Base-by-base conservation (phyloP, 92 coral and sea anemone genomes). In the Epizoanthus scotinus region DNA sequence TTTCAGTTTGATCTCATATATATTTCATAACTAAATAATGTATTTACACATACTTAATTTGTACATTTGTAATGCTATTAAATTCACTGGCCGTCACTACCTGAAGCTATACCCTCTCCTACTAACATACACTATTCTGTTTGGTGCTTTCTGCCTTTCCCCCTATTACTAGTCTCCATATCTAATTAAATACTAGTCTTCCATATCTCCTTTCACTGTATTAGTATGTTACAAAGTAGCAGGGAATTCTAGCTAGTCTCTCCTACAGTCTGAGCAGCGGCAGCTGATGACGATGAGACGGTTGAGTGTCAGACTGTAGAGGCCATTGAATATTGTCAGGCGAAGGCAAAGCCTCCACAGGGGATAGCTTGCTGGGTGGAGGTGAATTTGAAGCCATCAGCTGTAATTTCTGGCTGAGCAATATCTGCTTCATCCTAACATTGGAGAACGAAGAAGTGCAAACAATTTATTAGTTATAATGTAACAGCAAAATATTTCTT, bases 311-410 rank as follows among this genome's bases (percentile, higher is more conserved):
- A 2, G 62, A 29, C 6, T 2, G 2, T 22, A 17, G 57, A 60
- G 3, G 20, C 2, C 3, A 3, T 13, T 9, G 7, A 40, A 81
- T 1, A 53, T 20, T 7, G 40, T 60, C 65, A 79, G 5, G 89
- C 85, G 78, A 92, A 92, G 24, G 86, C 72, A 73, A 92, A 92
- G 53, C 95, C 92, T 21, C 81, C 79, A 1, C 71, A 36, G 2
- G 97, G 94, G 19, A 91, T 73, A 8, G 83, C 34, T 34, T 81
- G 68, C 58, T 87, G 91, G 6, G 88, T 91, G 3, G 97, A 58
- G 2, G 91, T 87, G 79, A 92, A 92, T 67, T 85, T 82, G 72
- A 73, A 92, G 6, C 94, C 97, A 34, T 87, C 65, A 4, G 77
- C 71, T 3, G 93, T 90, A 19, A 81, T 82, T 28, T 85, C 84